A percentile compares a stretch with the other conserved stretches of the same genome.
Conservation (phyloP, 2,888 invertebrate genomes). For the Drosophila affinis region DNA sequence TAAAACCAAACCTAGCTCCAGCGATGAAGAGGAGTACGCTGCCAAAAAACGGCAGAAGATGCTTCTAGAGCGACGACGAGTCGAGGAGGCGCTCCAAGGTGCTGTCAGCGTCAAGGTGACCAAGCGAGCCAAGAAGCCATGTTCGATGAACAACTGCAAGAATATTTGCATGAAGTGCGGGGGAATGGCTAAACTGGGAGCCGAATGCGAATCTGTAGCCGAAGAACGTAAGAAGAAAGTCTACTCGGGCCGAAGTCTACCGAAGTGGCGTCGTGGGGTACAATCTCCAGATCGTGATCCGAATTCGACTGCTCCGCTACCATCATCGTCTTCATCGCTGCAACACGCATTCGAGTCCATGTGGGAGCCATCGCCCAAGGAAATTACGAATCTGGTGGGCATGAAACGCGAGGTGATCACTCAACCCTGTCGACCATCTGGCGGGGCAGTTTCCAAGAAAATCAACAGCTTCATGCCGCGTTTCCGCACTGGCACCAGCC, state of each 20-base stretch:
- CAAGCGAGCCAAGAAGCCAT: constrained; percentile 41
- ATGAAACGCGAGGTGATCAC: constrained; percentile 37
- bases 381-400: constrained; percentile 43
- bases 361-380: constrained; percentile 32
- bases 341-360: constrained; percentile 1
- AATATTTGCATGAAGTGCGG: constrained; percentile 34
- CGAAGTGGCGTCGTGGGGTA: neutral
- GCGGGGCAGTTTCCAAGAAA: constrained; percentile 63
- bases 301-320: neutral
- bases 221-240: neutral
- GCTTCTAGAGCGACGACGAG: constrained; percentile 16
- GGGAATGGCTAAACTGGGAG: constrained; percentile 1
- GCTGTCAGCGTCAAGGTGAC: constrained; percentile 38
- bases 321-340: constrained; percentile 15
- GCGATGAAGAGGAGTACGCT: constrained; percentile 53
- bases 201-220: neutral
- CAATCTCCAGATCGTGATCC: neutral
- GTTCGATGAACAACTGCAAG: neutral
- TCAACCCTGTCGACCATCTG: neutral
- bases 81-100: constrained; percentile 14
- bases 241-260: constrained; percentile 5
- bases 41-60: constrained; percentile 4
- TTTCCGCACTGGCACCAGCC: constrained; percentile 35
- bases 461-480: neutral
- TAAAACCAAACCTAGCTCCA: constrained; percentile 41